Evolutionary conservation across 1,140 invertebrate species (phyloP), one percentile per base, ranked within the genome.

Genomic region (Dolichoris vasculosae): DNA sequence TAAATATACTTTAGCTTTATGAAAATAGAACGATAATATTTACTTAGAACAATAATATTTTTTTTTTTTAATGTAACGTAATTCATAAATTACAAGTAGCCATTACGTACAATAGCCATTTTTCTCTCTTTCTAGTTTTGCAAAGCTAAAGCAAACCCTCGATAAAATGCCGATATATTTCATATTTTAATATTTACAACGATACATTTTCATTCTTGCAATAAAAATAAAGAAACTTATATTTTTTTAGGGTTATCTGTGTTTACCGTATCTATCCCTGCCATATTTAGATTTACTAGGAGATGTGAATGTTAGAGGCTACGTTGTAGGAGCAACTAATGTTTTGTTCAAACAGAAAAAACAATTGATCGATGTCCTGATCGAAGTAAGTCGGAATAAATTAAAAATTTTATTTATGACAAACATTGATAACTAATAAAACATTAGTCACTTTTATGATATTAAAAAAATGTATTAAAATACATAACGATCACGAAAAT

Each of bases 291-390:
- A 99, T 94, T 93, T 99, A 69, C 92, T 99, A 43, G 96, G 95
- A 83, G 98, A 99, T 92, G 94, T 96, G 3, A 97, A 97, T 89
- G 97, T 99, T 13, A 94, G 97, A 87, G 97, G 98, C 75, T 99
- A 98, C 93, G 94, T 99, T 59, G 97, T 99, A 86, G 99, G 99
- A 76, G 99, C 99, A 15, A 99, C 98, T 59, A 99, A 99, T 95
- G 96, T 99, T 30, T 94, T 99, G 13, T 99, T 99, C 90, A 98
- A 98, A 92, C 98, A 99, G 90, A 99, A 99, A 90, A 95, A 96
- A 85, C 97, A 99, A 90, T 92, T 99, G 9, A 97, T 98, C 89
- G 99, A 99, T 94, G 96, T 98, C 48, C 93, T 99, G 78, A 95
- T 99, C 20, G 98, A 99, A 93, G 96, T 99, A 90, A 93, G 79